Base-by-base conservation (phyloP, 2,113 vertebrate genomes). In the Ibidorhyncha struthersii region DNA sequence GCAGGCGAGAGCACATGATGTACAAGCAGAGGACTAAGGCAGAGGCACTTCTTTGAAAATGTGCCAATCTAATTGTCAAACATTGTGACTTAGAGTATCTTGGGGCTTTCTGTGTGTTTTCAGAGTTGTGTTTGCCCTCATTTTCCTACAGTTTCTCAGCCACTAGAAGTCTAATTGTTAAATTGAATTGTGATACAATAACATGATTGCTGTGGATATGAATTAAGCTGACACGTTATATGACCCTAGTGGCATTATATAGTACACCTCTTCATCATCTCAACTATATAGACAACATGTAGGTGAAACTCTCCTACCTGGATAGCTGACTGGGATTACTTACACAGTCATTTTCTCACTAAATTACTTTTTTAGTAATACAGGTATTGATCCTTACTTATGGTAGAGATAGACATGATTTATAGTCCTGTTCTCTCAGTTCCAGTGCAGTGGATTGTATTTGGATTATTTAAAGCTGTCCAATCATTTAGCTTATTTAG, bases 31-130 rank as follows among this genome's bases (percentile, higher is more conserved):
- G 71, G 8, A 23, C 32, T 32, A 22, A 72, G 43, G 58, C 34
- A n/a, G n/a, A 53, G 69, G 12, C 32, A 29, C 21, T 50, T 72
- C 8, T 47, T 80, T 25, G 27, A 61, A 77, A 93, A 65, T 30
- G 19, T 43, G 21, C 36, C 0, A 0, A 9, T 81, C 17, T n/a
- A 43, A 8, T 73, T 63, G 22, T 71, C 2, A 6, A 14, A 38
- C 11, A 13, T 8, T 16, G 18, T 19, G 52, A 27, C 38, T 78
- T 77, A 6, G 0, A 9, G 4, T 43, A 5, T 58, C 22, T 32
- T 89, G 69, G 27, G 34, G 16, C 38, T 56, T 89, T 61, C 34
- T 93, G 10, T 25, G 4, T 40, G 2, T 73, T 91, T 77, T 86
- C 36, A 8, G 38, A 61, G 41, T 67, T 83, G 17, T 2, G 3